Evolutionary conservation across 2,888 invertebrate species (phyloP), one percentile per base, ranked within the genome.

Genomic region (Acrobasis consociella): DNA sequence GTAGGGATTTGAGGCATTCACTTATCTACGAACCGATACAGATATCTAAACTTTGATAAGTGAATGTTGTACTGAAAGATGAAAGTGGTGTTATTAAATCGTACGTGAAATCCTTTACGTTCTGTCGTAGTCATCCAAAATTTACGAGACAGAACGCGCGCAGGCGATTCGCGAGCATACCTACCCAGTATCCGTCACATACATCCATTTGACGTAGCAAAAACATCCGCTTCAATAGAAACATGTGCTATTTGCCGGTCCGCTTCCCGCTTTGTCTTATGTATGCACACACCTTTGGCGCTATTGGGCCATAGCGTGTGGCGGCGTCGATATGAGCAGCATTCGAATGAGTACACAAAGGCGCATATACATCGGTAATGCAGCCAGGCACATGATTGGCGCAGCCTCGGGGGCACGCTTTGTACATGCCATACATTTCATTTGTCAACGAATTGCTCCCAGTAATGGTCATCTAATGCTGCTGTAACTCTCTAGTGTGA

Each of bases 311-410:
- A 85, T 86, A 82, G 78, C 75, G 80, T 76, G 81, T 78, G 80
- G 78, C 76, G 80, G 76, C 77, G 77, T 75, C 81, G 87, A 89
- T 90, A 90, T 86, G 88, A 86, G 82, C 85, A 75, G 89, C 87
- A 89, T 88, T 80, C 84, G 85, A 87, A 89, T 89, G 88, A 87
- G 87, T 83, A 86, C 87, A 88, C 89, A 89, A 87, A 87, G 85
- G 85, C 82, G 76, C 72, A 56, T 73, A 76, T 71, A 78, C 83
- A 80, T 81, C 72, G 78, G 84, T 86, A 86, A 87, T 86, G 86
- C 86, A 85, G 83, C 82, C 76, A 73, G 72, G 74, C 82, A 76
- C 72, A 81, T 83, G 85, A 85, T 88, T 85, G 84, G 56, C 46
- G 56, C 77, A 77, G 78, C 74, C 69, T 67, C 81, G 74, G 74